Evolutionary conservation across 2,797 vertebrate species (phyloP).

Genomic region (Alexandromys oeconomus): DNA sequence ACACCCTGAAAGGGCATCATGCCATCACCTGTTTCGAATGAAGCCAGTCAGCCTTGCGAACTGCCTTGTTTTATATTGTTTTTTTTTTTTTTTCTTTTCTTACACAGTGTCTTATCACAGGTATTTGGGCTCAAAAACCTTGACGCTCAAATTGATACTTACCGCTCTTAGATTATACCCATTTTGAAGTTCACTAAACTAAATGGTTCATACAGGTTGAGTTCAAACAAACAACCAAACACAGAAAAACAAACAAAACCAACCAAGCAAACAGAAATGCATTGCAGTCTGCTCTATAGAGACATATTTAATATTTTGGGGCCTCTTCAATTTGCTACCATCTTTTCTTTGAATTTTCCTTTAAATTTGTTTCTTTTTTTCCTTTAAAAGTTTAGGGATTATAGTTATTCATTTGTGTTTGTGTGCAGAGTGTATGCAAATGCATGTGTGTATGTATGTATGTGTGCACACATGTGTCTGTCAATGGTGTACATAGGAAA

Average conservation of each 20-base stretch:
- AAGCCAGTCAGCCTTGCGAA: background rate
- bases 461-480: no score
- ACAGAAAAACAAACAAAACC: background rate
- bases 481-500: background rate
- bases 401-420: no score
- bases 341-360: background rate
- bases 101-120: background rate
- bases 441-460: no score
- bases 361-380: background rate
- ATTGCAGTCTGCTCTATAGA: background rate
- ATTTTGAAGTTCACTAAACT: background rate
- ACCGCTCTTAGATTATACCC: background rate
- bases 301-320: background rate
- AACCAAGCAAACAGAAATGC: no score
- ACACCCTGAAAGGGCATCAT: background rate
- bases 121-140: background rate
- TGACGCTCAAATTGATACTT: background rate
- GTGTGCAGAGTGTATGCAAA: no score
- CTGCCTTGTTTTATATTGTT: background rate
- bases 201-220: background rate
- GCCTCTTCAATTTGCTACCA: background rate
- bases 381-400: no score
- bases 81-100: background rate
- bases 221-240: background rate
- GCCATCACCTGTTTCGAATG: slow-evolving; percentile 24